A percentile compares a stretch with the other conserved stretches of the same genome.
These are phyloP conservation scores for Trachemys scripta DNA, from an alignment of 2,113 vertebrate genomes.

Conservation along the genomic window DNA sequence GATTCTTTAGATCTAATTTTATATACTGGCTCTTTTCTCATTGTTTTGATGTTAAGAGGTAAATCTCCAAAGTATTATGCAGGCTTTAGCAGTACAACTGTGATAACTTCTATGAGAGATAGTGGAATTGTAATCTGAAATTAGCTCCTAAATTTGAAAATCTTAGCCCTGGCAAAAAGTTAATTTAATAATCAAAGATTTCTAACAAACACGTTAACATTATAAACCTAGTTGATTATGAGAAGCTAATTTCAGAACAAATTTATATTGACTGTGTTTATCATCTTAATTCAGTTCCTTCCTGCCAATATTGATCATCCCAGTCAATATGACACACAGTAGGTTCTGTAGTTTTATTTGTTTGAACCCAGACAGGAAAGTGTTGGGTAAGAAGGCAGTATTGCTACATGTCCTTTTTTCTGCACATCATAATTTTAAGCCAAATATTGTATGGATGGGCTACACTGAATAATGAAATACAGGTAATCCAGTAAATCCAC, in stretches of 20 bases:
- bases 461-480: slow-evolving; percentile 42
- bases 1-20: not conserved
- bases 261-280: slow-evolving; percentile 8
- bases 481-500: slow-evolving; percentile 60
- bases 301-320: slow-evolving; percentile 3
- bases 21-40: not conserved
- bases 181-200: slow-evolving; percentile 46
- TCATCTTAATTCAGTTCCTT: not conserved
- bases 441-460: slow-evolving; percentile 4
- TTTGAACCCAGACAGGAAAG: slow-evolving; percentile 1
- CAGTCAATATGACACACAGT: not conserved
- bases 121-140: slow-evolving; percentile 46
- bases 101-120: slow-evolving; percentile 31
- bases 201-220: slow-evolving; percentile 25
- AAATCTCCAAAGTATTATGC: slow-evolving; percentile 40
- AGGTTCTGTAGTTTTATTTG: not conserved
- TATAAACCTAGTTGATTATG: slow-evolving; percentile 14
- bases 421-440: slow-evolving; percentile 28
- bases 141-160: slow-evolving; percentile 46
- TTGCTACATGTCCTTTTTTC: not conserved
- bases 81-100: slow-evolving; percentile 12
- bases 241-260: slow-evolving; percentile 32
- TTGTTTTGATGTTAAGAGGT: slow-evolving; percentile 21
- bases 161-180: slow-evolving; percentile 19
- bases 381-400: slow-evolving; percentile 3